These are phyloP conservation scores for Rafetus swinhoei DNA, from an alignment of 2,113 vertebrate species.

Conservation along the genomic window DNA sequence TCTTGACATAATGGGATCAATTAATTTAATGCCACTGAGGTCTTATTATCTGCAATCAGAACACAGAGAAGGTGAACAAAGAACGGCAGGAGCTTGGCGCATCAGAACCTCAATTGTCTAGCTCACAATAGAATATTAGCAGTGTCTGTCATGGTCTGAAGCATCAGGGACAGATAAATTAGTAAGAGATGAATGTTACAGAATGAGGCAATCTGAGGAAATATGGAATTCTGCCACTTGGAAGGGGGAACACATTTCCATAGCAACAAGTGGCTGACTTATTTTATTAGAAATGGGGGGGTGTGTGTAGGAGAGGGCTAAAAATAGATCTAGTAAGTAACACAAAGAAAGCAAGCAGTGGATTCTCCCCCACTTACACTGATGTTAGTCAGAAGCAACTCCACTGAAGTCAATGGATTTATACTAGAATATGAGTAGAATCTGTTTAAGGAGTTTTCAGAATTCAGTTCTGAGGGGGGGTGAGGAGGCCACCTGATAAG, in stretches of 20 bases:
- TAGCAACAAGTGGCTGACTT: slow-evolving; percentile 61
- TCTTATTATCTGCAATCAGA: slow-evolving; percentile 52
- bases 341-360: neutral
- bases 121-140: slow-evolving; percentile 22
- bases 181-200: neutral
- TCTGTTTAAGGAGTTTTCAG: neutral
- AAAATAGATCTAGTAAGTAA: neutral
- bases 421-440: neutral
- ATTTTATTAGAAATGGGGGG: slow-evolving; percentile 17
- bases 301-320: neutral
- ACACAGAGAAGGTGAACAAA: neutral
- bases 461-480: neutral
- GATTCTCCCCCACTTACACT: neutral
- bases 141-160: neutral
- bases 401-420: neutral
- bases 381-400: neutral
- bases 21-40: slow-evolving; percentile 10
- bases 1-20: slow-evolving; percentile 62
- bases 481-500: neutral
- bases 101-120: neutral
- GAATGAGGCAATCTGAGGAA: slow-evolving; percentile 5
- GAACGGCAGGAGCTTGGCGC: neutral
- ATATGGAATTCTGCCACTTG: slow-evolving; percentile 10
- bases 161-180: slow-evolving; percentile 10
- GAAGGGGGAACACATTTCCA: slow-evolving; percentile 33